These are phyloP conservation scores for Petrocephalus microphthalmus DNA, from an alignment of 2,113 vertebrate species.

Conservation along the genomic window DNA sequence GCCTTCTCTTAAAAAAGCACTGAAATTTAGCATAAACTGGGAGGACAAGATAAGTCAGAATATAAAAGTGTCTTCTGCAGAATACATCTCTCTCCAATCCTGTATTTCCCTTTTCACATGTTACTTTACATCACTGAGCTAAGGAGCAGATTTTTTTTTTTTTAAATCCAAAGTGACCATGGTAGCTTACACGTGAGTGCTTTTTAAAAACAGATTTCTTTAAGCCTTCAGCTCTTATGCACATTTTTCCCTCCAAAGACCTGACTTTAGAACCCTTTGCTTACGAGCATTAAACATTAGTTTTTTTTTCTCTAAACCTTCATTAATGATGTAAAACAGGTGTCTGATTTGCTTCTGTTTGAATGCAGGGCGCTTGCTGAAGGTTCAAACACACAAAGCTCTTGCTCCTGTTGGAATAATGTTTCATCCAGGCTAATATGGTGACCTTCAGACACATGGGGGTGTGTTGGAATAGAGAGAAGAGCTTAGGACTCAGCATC, in stretches of 20 bases:
- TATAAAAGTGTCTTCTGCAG: constrained; percentile 8
- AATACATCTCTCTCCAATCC: neutral
- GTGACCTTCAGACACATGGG: neutral
- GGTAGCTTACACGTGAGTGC: neutral
- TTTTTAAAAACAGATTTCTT: neutral
- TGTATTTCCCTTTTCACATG: neutral
- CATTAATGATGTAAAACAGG: neutral
- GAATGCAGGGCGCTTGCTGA: neutral
- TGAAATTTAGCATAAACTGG: constrained; percentile 11
- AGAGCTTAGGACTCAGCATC: neutral
- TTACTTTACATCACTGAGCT: neutral
- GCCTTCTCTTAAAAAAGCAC: neutral
- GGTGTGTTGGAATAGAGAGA: neutral
- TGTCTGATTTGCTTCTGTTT: neutral
- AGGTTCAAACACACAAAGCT: neutral
- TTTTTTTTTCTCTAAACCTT: neutral
- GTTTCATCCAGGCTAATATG: neutral
- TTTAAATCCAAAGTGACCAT: neutral
- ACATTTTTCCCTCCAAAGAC: neutral
- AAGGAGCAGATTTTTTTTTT: neutral
- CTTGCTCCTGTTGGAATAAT: neutral
- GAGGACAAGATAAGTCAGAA: neutral
- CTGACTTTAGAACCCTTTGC: neutral
- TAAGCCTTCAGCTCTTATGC: neutral
- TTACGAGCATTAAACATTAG: neutral